Percentiles rank a stretch among this genome's conserved stretches.
These are phyloP conservation scores for Dicyrtomina minuta DNA, from an alignment of 2,888 invertebrate species.

Conservation along the genomic window DNA sequence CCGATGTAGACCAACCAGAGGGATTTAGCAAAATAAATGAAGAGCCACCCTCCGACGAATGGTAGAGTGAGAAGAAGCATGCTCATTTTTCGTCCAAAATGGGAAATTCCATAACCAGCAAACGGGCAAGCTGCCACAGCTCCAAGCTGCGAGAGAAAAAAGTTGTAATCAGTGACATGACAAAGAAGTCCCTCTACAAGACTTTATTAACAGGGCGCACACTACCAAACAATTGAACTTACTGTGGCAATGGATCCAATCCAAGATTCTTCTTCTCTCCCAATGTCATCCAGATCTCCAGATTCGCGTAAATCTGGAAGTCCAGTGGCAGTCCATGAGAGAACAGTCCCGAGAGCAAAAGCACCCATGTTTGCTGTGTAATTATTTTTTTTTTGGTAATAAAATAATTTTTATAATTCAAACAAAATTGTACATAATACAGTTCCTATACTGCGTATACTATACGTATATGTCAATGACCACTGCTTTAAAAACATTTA, in stretches of 20 bases:
- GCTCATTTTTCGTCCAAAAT: slow-evolving; percentile 44
- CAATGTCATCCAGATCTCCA: slow-evolving; percentile 55
- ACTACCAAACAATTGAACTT: too few relatives aligned
- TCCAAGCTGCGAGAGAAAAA: too few relatives aligned
- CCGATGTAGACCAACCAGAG: slow-evolving; percentile 58
- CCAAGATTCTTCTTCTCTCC: slow-evolving; percentile 61
- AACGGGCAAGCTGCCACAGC: slow-evolving; percentile 51
- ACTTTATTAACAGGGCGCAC: too few relatives aligned
- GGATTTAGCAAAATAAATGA: slow-evolving; percentile 54
- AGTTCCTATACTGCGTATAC: too few relatives aligned
- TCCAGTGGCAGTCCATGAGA: slow-evolving; percentile 44
- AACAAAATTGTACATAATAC: too few relatives aligned
- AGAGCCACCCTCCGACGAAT: slow-evolving; percentile 57
- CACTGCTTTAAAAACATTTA: too few relatives aligned
- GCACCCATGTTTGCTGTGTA: slow-evolving; percentile 48
- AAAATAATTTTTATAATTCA: too few relatives aligned
- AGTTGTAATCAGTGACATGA: too few relatives aligned
- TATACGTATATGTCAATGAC: too few relatives aligned
- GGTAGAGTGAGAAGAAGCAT: slow-evolving; percentile 54
- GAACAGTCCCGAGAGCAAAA: slow-evolving; percentile 47
- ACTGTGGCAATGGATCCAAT: slow-evolving; percentile 60
- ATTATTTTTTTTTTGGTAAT: too few relatives aligned
- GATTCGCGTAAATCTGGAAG: slow-evolving; percentile 26
- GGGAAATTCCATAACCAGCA: slow-evolving; percentile 52
- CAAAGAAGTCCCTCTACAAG: too few relatives aligned